These are phyloP conservation scores for Macrocentrus cingulum DNA, from an alignment of 1,140 invertebrate species.

Conservation along the genomic window DNA sequence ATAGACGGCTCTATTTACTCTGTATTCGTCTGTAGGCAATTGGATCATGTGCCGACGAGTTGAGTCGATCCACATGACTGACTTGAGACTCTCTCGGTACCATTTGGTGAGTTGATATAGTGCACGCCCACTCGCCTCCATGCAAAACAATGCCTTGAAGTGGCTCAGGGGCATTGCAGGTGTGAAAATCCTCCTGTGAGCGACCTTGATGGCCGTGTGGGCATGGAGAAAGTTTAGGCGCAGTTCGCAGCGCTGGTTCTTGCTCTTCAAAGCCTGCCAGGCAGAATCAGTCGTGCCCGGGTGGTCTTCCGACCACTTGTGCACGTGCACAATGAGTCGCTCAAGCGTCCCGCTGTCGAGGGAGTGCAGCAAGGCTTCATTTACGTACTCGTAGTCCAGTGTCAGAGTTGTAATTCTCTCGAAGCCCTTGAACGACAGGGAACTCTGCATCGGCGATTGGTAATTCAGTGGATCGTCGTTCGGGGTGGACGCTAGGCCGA, in stretches of 20 bases:
- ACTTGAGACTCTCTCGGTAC: constrained; percentile 66
- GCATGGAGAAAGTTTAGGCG: constrained; percentile 75
- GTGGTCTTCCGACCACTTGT: constrained; percentile 67
- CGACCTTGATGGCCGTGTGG: constrained; percentile 65
- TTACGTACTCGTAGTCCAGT: constrained; percentile 75
- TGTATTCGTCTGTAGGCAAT: constrained; percentile 38
- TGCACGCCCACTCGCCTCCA: constrained; percentile 64
- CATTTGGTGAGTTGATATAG: constrained; percentile 63
- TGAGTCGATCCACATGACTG: constrained; percentile 74
- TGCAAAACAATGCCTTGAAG: constrained; percentile 75
- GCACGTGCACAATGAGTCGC: constrained; percentile 70
- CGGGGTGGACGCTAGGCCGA: constrained; percentile 70
- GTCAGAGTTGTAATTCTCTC: constrained; percentile 63
- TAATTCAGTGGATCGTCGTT: constrained; percentile 75
- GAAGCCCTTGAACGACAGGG: constrained; percentile 62
- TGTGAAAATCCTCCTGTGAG: constrained; percentile 67
- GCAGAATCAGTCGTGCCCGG: constrained; percentile 65
- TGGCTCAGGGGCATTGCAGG: constrained; percentile 74
- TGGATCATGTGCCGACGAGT: constrained; percentile 40
- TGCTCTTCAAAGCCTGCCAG: constrained; percentile 65
- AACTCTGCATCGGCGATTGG: constrained; percentile 62
- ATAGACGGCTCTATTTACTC: constrained; percentile 66
- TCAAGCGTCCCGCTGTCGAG: constrained; percentile 57
- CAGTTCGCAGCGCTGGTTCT: constrained; percentile 64
- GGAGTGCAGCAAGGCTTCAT: constrained; percentile 63